phyloP scores from a whole-genome alignment of 2,113 vertebrate species.

The Podilymbus podiceps region DNA sequence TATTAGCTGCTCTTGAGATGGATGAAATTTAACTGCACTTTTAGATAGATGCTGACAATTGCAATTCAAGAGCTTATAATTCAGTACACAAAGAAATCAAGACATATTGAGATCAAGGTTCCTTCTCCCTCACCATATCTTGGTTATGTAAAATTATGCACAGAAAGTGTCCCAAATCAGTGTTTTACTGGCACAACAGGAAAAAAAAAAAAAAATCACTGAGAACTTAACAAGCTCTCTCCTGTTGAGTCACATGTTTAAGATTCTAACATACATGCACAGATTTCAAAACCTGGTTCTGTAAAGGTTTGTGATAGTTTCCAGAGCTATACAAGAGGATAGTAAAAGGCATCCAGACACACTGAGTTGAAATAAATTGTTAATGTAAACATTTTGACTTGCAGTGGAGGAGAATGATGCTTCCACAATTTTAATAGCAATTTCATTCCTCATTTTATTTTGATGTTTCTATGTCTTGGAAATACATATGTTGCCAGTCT shows the following conservation, averaged over 20 bases:
- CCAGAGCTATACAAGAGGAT: not conserved
- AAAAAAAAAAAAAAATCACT: not conserved
- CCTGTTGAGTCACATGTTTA: not conserved
- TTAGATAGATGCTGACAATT: not conserved
- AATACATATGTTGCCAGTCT: not conserved
- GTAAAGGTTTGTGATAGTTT: not conserved
- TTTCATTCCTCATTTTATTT: not conserved
- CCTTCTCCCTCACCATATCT: accelerated
- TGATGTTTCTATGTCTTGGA: not conserved
- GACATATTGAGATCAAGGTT: not conserved
- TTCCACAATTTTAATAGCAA: not conserved
- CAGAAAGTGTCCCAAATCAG: not conserved
- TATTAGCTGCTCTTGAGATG: not conserved
- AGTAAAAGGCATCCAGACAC: not conserved
- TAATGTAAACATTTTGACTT: conserved; percentile 3
- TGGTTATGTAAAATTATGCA: not conserved
- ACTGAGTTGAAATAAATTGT: not conserved
- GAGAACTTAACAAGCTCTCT: not conserved
- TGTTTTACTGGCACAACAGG: not conserved
- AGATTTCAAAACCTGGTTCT: not conserved
- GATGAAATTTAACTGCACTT: not conserved
- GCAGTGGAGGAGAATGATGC: not conserved
- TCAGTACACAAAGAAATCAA: not conserved
- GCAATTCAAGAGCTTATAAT: not conserved
- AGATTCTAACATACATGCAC: not conserved